These are phyloP conservation scores for Adela reaumurella DNA, from an alignment of 2,888 invertebrate species.

Conservation along the genomic window DNA sequence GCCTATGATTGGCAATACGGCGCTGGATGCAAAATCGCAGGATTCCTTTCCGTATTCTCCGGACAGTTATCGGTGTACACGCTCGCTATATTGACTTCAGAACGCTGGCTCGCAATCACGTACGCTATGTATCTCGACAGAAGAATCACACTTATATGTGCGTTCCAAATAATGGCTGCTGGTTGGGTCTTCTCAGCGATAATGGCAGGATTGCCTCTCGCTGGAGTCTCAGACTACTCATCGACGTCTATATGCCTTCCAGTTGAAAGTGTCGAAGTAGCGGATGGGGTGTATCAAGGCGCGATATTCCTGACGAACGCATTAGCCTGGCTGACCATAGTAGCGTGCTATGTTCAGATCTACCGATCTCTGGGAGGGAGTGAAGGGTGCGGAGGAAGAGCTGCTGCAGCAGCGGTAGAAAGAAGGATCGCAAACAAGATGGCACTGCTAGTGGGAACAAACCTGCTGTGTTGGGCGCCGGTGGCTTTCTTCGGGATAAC, in stretches of 20 bases:
- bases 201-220: conserved; percentile 75
- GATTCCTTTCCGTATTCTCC: conserved; percentile 84
- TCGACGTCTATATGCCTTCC: conserved; percentile 86
- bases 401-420: conserved; percentile 60
- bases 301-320: conserved; percentile 73
- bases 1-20: conserved; percentile 88
- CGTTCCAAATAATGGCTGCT: conserved; percentile 69
- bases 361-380: conserved; percentile 75
- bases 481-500: conserved; percentile 87
- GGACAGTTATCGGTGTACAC: conserved; percentile 86
- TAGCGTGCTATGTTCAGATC: conserved; percentile 82
- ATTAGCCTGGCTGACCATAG: conserved; percentile 77
- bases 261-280: conserved; percentile 69
- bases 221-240: conserved; percentile 84
- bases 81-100: conserved; percentile 79
- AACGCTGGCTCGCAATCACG: conserved; percentile 81
- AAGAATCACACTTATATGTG: conserved; percentile 68
- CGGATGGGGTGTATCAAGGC: conserved; percentile 72
- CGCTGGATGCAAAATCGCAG: conserved; percentile 79
- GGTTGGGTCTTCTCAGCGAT: conserved; percentile 77
- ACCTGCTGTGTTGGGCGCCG: conserved; percentile 83
- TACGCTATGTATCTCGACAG: conserved; percentile 80
- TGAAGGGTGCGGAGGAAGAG: conserved; percentile 61
- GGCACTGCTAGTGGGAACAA: conserved; percentile 84
- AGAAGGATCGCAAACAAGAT: conserved; percentile 84